A percentile compares a stretch with the other conserved stretches of the same genome.
Evolutionary conservation across 2,797 vertebrate genomes (phyloP).

Genomic region (Poecilia picta): DNA sequence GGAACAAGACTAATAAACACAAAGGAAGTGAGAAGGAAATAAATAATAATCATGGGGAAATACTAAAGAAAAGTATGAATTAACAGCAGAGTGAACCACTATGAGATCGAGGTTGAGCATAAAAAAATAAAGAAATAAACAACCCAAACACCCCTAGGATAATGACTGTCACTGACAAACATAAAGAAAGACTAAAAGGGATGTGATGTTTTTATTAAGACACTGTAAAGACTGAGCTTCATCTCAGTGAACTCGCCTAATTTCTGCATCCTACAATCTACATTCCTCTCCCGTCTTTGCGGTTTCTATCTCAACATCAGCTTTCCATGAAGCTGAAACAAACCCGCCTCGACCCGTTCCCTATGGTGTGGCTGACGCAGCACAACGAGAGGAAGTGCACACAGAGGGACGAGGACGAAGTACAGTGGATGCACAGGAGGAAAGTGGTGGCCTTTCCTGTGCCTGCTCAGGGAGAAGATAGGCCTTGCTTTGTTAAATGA

Average conservation of each 20-base stretch:
- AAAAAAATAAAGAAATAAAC: no score
- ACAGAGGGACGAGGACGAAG: conserved; percentile 33
- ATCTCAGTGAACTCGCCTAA: conserved; percentile 7
- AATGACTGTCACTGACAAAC: neutral
- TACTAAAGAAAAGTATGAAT: no score
- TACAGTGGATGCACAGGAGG: conserved; percentile 17
- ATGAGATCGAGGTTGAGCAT: no score
- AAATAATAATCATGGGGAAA: no score
- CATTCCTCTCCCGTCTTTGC: neutral
- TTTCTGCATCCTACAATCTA: neutral
- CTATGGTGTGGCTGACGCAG: conserved; percentile 36
- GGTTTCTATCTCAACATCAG: conserved; percentile 27
- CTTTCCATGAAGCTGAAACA: conserved; percentile 42
- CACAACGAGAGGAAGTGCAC: conserved; percentile 27
- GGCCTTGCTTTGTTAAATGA: conserved; percentile 78
- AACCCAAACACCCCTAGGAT: neutral
- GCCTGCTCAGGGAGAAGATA: conserved; percentile 66
- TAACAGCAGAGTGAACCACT: no score
- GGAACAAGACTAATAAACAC: no score
- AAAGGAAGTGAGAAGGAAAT: no score
- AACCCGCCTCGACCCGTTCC: conserved; percentile 34
- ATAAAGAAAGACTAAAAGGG: neutral
- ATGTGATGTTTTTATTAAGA: neutral
- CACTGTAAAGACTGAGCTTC: neutral
- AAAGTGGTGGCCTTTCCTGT: conserved; percentile 46